These are phyloP conservation scores for Drosophila ezoana DNA, from an alignment of 2,888 invertebrate species.

Conservation along the genomic window DNA sequence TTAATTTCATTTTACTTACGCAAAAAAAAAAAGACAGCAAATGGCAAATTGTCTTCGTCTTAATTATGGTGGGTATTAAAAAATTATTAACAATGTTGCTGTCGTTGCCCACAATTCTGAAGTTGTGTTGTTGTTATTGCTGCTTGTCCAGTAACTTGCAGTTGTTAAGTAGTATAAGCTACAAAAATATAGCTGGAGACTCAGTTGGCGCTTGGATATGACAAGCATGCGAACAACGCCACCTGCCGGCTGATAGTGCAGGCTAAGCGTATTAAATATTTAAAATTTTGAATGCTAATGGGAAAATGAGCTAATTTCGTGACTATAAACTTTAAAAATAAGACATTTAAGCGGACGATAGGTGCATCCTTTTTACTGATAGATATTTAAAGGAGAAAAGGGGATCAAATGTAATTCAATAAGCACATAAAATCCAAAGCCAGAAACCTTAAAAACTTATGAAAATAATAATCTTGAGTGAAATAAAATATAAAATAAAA, in stretches of 20 bases:
- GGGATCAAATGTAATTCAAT: too few relatives aligned
- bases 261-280: constrained; percentile 1
- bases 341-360: too few relatives aligned
- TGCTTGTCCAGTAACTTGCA: constrained; percentile 8
- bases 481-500: too few relatives aligned
- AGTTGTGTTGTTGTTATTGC: constrained; percentile 5
- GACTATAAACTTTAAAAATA: too few relatives aligned
- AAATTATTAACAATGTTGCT: constrained; percentile 70
- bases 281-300: background rate
- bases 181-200: too few relatives aligned
- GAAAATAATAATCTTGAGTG: too few relatives aligned
- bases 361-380: too few relatives aligned
- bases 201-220: too few relatives aligned
- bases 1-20: constrained; percentile 67
- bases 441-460: too few relatives aligned
- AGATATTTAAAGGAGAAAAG: too few relatives aligned
- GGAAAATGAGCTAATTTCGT: too few relatives aligned
- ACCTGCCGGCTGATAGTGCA: constrained; percentile 19
- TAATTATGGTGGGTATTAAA: constrained; percentile 75
- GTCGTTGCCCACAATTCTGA: constrained; percentile 42
- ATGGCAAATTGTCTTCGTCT: constrained; percentile 71
- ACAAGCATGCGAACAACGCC: constrained; percentile 1
- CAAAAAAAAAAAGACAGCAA: constrained; percentile 46
- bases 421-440: too few relatives aligned
- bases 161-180: background rate